These are phyloP conservation scores for Coenonympha glycerion DNA, from an alignment of 2,888 invertebrate species.

Conservation along the genomic window DNA sequence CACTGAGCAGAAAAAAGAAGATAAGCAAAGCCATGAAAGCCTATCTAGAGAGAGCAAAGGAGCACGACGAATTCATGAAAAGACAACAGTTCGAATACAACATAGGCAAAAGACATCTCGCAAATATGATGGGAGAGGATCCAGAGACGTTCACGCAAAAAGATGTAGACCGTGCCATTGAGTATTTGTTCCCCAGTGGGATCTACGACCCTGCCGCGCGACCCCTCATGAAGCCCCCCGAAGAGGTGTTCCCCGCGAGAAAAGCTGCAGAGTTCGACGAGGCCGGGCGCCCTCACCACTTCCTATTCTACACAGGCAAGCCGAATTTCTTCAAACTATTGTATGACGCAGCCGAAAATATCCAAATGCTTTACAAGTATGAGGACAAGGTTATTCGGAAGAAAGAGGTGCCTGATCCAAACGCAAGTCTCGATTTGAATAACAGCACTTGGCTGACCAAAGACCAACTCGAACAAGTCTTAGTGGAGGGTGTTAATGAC, in stretches of 20 bases:
- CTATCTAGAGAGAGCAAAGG: constrained; percentile 87
- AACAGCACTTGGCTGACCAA: constrained; percentile 78
- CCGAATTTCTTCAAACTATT: constrained; percentile 90
- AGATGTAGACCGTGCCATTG: constrained; percentile 90
- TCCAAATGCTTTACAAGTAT: constrained; percentile 79
- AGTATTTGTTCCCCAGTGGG: constrained; percentile 97
- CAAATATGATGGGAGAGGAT: constrained; percentile 99
- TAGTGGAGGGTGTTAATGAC: constrained; percentile 82
- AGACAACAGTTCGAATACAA: constrained; percentile 86
- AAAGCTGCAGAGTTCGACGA: constrained; percentile 94
- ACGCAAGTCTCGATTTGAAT: constrained; percentile 65
- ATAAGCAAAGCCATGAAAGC: constrained; percentile 92
- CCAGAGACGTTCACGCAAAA: constrained; percentile 90
- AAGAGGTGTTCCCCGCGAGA: constrained; percentile 86
- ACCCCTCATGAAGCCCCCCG: constrained; percentile 93
- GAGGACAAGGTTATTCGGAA: constrained; percentile 83
- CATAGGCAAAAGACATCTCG: constrained; percentile 95
- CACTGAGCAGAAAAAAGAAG: constrained; percentile 72
- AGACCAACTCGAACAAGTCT: constrained; percentile 76
- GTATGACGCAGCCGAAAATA: constrained; percentile 84
- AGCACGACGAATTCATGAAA: constrained; percentile 89
- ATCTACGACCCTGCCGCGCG: constrained; percentile 88
- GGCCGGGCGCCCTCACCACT: constrained; percentile 92
- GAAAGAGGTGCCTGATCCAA: constrained; percentile 77
- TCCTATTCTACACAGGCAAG: constrained; percentile 92